phyloP scores from a whole-genome alignment of 2,113 vertebrate genomes.

The Oncorhynchus mykiss region DNA sequence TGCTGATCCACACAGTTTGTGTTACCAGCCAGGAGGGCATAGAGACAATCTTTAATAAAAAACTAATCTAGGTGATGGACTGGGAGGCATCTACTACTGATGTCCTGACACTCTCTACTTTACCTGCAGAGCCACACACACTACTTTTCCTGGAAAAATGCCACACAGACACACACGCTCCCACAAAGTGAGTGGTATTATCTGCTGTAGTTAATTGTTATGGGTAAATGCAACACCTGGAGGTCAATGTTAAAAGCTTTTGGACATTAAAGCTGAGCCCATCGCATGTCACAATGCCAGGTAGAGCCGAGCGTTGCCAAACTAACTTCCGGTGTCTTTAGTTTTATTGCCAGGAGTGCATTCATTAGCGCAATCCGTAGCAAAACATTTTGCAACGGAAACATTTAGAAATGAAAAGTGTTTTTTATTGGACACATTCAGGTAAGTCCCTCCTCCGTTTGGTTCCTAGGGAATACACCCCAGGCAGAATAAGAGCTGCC shows the following conservation, averaged over 20 bases:
- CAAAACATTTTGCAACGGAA: no score
- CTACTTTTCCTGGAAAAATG: conserved; percentile 20
- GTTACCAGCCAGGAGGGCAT: conserved; percentile 23
- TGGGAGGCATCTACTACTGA: conserved; percentile 18
- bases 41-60: conserved; percentile 30
- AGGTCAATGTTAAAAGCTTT: conserved; percentile 57
- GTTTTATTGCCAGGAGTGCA: no score
- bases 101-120: not conserved
- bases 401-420: no score
- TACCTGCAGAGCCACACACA: conserved; percentile 16
- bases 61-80: conserved; percentile 41
- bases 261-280: conserved; percentile 44
- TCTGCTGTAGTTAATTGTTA: conserved; percentile 27
- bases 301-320: not conserved
- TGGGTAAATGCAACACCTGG: conserved; percentile 24
- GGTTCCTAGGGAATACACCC: no score
- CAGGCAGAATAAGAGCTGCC: no score
- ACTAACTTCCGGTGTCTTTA: not conserved
- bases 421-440: no score
- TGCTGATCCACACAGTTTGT: conserved; percentile 40
- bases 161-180: conserved; percentile 2
- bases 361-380: no score
- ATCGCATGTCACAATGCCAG: not conserved
- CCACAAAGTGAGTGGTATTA: no score
- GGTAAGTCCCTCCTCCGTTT: no score